Evolutionary conservation across 2,113 vertebrate genomes (phyloP).

Genomic region (Pseudorhombus dupliciocellatus): DNA sequence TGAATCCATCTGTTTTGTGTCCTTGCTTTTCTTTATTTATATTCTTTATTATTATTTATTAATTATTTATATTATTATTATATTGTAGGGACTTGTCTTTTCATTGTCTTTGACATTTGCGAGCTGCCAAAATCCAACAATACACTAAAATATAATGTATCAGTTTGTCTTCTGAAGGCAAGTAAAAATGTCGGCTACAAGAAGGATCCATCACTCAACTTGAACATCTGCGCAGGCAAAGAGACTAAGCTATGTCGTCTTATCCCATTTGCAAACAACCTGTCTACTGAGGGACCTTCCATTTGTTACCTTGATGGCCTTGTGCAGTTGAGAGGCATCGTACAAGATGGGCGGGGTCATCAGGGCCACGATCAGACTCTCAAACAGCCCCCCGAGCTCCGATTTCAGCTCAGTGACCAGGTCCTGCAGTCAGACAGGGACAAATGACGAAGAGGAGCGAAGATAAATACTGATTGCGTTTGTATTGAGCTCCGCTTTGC

Average conservation of each 20-base stretch:
- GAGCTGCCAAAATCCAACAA: background rate
- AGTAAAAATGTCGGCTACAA: no score
- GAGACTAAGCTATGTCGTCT: background rate
- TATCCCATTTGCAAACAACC: background rate
- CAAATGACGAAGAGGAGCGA: slow-evolving; percentile 8
- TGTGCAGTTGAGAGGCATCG: slow-evolving; percentile 88
- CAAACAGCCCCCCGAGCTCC: slow-evolving; percentile 92
- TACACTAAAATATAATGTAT: background rate
- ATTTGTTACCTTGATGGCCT: slow-evolving; percentile 89
- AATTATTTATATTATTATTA: no score
- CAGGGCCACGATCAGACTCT: slow-evolving; percentile 89
- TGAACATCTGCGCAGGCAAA: no score
- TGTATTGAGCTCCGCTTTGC: background rate
- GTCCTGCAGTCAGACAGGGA: slow-evolving; percentile 78
- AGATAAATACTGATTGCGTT: slow-evolving; percentile 9
- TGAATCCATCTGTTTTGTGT: background rate
- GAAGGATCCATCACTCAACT: background rate
- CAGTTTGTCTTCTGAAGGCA: no score
- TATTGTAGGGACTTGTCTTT: no score
- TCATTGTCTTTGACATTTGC: background rate
- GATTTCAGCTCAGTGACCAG: slow-evolving; percentile 90
- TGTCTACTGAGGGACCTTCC: background rate
- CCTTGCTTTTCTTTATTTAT: no score
- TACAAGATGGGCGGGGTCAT: slow-evolving; percentile 86
- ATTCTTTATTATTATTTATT: no score